phyloP scores from a whole-genome alignment of 1,140 invertebrate species.

The Drosophila seguyi region DNA sequence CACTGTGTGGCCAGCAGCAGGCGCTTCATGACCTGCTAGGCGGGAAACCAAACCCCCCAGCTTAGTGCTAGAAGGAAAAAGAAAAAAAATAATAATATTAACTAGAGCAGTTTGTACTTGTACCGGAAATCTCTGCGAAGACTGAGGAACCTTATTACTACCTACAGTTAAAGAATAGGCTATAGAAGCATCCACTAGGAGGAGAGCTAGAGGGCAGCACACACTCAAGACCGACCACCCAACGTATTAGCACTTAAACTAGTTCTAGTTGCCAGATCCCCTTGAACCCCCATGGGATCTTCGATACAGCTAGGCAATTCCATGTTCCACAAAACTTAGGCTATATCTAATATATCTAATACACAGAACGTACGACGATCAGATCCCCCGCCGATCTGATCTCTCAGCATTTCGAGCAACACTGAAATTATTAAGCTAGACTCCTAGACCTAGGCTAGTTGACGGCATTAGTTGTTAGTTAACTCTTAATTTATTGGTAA shows the following conservation, averaged over 20 bases:
- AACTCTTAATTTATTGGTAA: conserved; percentile 61
- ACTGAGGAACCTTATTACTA: conserved; percentile 84
- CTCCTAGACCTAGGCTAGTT: conserved; percentile 33
- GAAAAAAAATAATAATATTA: conserved; percentile 12
- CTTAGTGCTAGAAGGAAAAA: conserved; percentile 49
- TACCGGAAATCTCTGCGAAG: conserved; percentile 84
- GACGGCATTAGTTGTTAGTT: conserved; percentile 21
- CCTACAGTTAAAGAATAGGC: conserved; percentile 64
- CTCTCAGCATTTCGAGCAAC: conserved; percentile 55
- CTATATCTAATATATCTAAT: conserved; percentile 21
- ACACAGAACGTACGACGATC: not conserved
- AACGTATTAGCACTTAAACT: conserved; percentile 78
- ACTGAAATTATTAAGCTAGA: conserved; percentile 59
- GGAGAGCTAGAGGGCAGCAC: conserved; percentile 15
- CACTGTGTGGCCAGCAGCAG: conserved; percentile 62
- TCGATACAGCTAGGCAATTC: conserved; percentile 82
- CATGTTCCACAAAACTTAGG: conserved; percentile 78
- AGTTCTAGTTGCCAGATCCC: conserved; percentile 60
- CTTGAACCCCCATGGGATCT: conserved; percentile 38
- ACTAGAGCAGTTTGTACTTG: conserved; percentile 65
- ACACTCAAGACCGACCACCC: conserved; percentile 60
- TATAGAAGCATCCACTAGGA: conserved; percentile 33
- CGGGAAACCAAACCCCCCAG: conserved; percentile 13
- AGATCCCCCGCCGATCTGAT: conserved; percentile 28
- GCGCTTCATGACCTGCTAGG: conserved; percentile 72